Evolutionary conservation across 2,113 vertebrate genomes (phyloP), one percentile per base, ranked within the genome.

Genomic region (Onychostruthus taczanowskii): DNA sequence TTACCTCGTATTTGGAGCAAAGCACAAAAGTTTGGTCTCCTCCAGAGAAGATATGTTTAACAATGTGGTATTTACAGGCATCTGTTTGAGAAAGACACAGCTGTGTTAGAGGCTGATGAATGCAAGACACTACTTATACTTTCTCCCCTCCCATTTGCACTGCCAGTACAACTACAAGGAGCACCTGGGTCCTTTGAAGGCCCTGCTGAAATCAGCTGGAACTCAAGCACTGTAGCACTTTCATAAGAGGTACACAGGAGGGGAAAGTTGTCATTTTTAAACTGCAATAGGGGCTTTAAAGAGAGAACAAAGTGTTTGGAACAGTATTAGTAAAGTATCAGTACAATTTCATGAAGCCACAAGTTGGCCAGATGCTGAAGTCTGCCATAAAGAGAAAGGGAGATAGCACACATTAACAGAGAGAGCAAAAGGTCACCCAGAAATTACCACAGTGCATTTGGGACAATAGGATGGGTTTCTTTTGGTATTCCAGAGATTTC

Each of bases 21-120:
- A 99, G 97, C 74, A 99, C 97, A 97, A 99, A 99, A 59, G 98
- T 99, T 84, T 99, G 99, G 97, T 99, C 99, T 95, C 99, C 99
- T 97, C 99, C 99, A 97, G 98, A 99, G 96, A 99, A 98, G 94
- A 99, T 98, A 96, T 98, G 99, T 95, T 98, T 98, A 97, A 99
- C 98, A 81, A 98, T 96, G 87, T 97, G 98, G 37, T 97, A 98
- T 92, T 98, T 98, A 93, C 98, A 98, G 44, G 97, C 97, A 96
- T 98, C 98, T 98, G 97, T 91, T 93, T 68, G 92, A 97, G 92
- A 96, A 91, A 94, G 41, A 87, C 6, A 17, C 0, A 6, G 16
- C 4, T 62, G 14, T 50, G 13, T 91, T 61, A 95, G 28, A 90
- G 23, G 52, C 0, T 63, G 44, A 82, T 41, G 16, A 68, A 64